Conservation (phyloP, 2,888 invertebrate species). For the Drosophila seclusa region DNA sequence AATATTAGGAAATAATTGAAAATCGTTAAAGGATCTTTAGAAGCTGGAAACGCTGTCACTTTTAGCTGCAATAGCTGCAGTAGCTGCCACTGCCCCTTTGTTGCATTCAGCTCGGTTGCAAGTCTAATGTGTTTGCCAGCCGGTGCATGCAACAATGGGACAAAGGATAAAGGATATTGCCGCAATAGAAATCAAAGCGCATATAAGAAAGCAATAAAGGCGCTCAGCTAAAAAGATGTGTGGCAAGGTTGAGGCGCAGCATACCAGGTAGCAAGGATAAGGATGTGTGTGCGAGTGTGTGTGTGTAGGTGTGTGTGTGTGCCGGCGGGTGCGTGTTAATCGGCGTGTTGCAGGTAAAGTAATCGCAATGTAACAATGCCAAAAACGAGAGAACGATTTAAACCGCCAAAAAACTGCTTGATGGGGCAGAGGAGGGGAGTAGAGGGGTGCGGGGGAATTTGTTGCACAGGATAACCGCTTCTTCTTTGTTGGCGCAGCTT, state of each 20-base stretch:
- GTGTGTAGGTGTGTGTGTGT: slow-evolving; percentile 21
- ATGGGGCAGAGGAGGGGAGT: too few species aligned
- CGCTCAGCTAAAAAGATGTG: slow-evolving; percentile 11
- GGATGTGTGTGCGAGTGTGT: slow-evolving; percentile 29
- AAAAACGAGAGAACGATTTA: slow-evolving; percentile 40
- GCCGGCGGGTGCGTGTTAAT: slow-evolving; percentile 74
- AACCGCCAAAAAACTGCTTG: slow-evolving; percentile 44
- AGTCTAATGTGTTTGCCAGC: slow-evolving; percentile 77
- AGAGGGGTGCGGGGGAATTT: background rate
- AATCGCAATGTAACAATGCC: slow-evolving; percentile 78
- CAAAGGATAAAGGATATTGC: slow-evolving; percentile 73
- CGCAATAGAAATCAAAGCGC: slow-evolving; percentile 79
- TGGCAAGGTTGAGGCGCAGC: background rate
- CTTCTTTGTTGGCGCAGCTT: slow-evolving; percentile 67
- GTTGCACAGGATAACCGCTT: slow-evolving; percentile 5
- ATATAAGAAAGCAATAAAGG: slow-evolving; percentile 72
- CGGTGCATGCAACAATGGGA: slow-evolving; percentile 77
- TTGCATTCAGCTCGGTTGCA: slow-evolving; percentile 42
- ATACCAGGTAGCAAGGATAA: slow-evolving; percentile 27
- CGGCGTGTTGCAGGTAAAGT: slow-evolving; percentile 81
- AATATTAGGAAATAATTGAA: slow-evolving; percentile 41
- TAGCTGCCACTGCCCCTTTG: slow-evolving; percentile 2
- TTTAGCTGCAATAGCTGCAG: slow-evolving; percentile 9
- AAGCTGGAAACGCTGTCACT: slow-evolving; percentile 42
- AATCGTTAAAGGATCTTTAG: slow-evolving; percentile 39